phyloP scores from a whole-genome alignment of 1,140 invertebrate genomes.

The Camponotus floridanus region DNA sequence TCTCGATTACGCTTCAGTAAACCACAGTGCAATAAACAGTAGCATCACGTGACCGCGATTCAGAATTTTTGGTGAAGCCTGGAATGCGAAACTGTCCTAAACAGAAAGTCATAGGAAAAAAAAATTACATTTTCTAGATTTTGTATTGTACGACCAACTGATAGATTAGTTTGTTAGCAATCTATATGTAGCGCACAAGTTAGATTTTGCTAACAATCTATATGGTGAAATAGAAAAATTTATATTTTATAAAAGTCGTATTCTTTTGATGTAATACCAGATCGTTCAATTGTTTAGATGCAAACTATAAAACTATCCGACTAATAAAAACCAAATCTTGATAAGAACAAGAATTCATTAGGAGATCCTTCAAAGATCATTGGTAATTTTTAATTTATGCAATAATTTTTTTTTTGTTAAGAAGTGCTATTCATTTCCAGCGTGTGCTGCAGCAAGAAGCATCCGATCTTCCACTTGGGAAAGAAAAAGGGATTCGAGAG shows the following conservation, averaged over 20 bases:
- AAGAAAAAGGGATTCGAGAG: conserved; percentile 65
- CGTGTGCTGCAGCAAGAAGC: conserved; percentile 28
- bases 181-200: background rate
- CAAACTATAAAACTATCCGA: background rate
- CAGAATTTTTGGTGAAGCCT: conserved; percentile 27
- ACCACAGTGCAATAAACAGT: conserved; percentile 80
- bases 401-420: background rate
- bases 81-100: background rate
- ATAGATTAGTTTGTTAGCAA: background rate
- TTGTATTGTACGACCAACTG: background rate
- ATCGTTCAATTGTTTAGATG: background rate
- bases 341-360: background rate
- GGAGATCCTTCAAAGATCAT: background rate
- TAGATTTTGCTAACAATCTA: too few species aligned
- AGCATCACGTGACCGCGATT: conserved; percentile 66
- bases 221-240: too few species aligned
- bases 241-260: too few species aligned
- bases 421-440: background rate
- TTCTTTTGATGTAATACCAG: too few species aligned
- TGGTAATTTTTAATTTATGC: conserved; percentile 4
- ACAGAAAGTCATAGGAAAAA: background rate
- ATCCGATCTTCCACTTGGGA: conserved; percentile 41
- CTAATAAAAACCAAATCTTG: background rate
- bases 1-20: conserved; percentile 78
- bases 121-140: background rate